phyloP scores from a whole-genome alignment of 2,797 vertebrate genomes.

The Loriculus beryllinus region DNA sequence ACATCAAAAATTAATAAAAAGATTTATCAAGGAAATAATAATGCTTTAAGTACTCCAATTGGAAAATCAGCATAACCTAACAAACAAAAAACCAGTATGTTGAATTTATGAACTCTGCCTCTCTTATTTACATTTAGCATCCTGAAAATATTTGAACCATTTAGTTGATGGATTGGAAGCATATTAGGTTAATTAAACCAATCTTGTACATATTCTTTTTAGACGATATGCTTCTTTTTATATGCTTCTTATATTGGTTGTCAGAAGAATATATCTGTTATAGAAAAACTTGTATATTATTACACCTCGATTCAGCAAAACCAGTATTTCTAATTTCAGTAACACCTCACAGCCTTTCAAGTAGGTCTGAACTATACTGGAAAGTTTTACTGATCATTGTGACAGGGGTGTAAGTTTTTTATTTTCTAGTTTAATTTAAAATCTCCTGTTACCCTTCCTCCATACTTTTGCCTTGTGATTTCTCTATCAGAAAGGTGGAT shows the following conservation, averaged over 20 bases:
- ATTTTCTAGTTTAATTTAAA: background rate
- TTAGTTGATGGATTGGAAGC: constrained; percentile 1
- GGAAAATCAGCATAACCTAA: background rate
- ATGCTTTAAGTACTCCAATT: background rate
- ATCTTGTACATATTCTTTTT: background rate
- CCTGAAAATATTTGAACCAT: constrained; percentile 11
- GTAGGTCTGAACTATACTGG: background rate
- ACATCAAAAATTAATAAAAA: constrained; percentile 45
- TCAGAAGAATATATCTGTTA: background rate
- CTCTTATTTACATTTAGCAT: constrained; percentile 10
- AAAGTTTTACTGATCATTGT: background rate
- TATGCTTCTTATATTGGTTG: background rate
- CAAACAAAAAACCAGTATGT: background rate
- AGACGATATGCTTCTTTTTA: background rate
- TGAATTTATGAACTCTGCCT: constrained; percentile 16
- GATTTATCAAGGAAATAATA: background rate
- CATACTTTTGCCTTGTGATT: background rate
- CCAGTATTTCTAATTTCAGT: background rate
- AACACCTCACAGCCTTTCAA: background rate
- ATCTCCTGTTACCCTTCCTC: background rate
- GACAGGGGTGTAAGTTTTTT: background rate
- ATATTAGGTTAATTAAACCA: constrained; percentile 9
- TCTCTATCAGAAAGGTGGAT: background rate
- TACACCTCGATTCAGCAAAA: background rate
- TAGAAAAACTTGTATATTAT: background rate